Base-by-base conservation (phyloP, 2,797 vertebrate species). In the Serranus cabrilla region DNA sequence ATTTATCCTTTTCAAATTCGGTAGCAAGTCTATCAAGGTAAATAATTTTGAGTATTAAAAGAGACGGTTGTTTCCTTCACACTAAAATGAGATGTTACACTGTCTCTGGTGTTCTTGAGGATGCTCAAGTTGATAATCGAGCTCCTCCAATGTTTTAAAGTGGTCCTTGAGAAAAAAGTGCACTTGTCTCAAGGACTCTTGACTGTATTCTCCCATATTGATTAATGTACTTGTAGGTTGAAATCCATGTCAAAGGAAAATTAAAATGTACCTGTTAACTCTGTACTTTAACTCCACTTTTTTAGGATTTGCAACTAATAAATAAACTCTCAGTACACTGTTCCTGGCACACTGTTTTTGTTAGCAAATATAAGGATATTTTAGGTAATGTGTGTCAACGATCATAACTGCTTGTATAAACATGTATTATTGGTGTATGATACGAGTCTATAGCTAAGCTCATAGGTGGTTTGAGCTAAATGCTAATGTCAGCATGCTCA, bases 11-110 rank as follows among this genome's bases (percentile, higher is more conserved):
- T 60, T 56, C 0, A 62, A 16, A 17, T 16, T 5, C 5, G 46
- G 37, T 9, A 11, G 2, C 6, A 34, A 46, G 16, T 43, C 47
- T 10, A 23, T 40, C 23, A 61, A 39, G 37, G 58, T 65, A 39
- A 64, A 79, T 68, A 20, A 10, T n/a, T 9, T 11, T 1, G 9
- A 61, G 39, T 11, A 37, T 50, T 20, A 39, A 17, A 34, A 50
- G 45, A 71, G 37, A 20, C 37, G 54, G 13, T 10, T 25, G 23
- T 75, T 77, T 55, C 31, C 10, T 58, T 72, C 18, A 64, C 20
- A 20, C 50, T 51, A 0, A 52, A 63, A 74, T 45, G 10, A 31
- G n/a, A 63, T 51, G 43, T 67, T 34, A 9, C 8, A 17, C 11
- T 13, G 7, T 17, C 49, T 56, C 61, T 37, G 47, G 16, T 67